Percentiles rank a stretch among this genome's conserved stretches.
These are phyloP conservation scores for Tichodroma muraria DNA, from an alignment of 2,113 vertebrate species.

Conservation along the genomic window DNA sequence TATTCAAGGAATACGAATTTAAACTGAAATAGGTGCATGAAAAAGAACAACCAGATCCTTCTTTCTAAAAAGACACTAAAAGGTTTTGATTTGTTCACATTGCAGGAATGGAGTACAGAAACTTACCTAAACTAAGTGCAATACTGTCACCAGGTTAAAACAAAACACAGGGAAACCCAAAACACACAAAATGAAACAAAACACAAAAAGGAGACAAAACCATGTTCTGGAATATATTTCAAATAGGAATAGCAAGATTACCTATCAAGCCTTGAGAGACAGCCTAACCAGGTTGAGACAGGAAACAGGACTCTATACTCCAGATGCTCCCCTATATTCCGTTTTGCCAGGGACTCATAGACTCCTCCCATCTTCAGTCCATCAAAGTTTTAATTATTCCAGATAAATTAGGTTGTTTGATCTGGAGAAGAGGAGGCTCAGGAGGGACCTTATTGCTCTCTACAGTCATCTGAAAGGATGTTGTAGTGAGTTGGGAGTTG, in stretches of 20 bases:
- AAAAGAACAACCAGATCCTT: not conserved
- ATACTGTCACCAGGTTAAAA: not conserved
- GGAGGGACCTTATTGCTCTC: not conserved
- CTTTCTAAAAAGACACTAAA: not conserved
- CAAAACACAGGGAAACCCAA: not conserved
- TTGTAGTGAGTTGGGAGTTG: not conserved
- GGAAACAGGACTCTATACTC: not conserved
- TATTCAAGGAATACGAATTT: not conserved
- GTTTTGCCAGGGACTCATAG: not conserved
- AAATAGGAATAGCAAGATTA: not conserved
- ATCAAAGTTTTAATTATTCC: not conserved
- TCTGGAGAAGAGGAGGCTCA: not conserved
- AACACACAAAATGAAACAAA: not conserved
- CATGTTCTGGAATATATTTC: not conserved
- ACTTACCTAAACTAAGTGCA: not conserved
- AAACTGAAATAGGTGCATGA: not conserved
- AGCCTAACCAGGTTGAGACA: not conserved
- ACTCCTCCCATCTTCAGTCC: not conserved
- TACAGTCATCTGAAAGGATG: not conserved
- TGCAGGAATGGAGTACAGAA: not conserved
- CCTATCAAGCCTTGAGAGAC: not conserved
- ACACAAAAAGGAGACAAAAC: not conserved
- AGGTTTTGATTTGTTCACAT: not conserved
- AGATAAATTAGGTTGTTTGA: not conserved
- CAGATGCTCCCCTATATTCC: not conserved